Evolutionary conservation across 2,113 vertebrate genomes (phyloP).

Genomic region (Ictidomys tridecemlineatus): DNA sequence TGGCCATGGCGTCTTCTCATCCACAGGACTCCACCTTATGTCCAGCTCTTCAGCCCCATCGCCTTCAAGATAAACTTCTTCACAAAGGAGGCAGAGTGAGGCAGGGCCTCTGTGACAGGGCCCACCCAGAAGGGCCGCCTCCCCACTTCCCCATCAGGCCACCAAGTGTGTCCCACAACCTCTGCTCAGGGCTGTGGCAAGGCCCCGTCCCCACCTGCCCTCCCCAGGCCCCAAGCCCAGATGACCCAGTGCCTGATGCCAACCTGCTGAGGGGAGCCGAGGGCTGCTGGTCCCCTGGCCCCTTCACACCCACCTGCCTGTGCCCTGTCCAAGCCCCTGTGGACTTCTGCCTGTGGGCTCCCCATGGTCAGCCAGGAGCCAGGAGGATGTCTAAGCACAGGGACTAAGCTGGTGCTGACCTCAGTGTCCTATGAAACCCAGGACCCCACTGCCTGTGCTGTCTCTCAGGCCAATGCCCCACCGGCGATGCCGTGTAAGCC

Average conservation of each 20-base stretch:
- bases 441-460: background rate
- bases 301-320: background rate
- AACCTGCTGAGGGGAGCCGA: no score
- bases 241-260: background rate
- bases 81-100: background rate
- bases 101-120: no score
- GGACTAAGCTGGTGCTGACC: background rate
- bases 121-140: no score
- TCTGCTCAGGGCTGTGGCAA: background rate
- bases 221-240: background rate
- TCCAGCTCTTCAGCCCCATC: accelerated
- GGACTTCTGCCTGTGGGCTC: accelerated
- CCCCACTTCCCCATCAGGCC: background rate
- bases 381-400: accelerated
- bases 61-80: background rate
- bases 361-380: no score
- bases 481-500: accelerated
- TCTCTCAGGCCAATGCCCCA: no score
- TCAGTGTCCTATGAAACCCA: background rate
- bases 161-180: background rate
- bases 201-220: background rate
- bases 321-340: accelerated
- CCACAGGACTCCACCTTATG: accelerated
- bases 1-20: no score
- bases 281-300: background rate